These are phyloP conservation scores for Hydrozoanthus gracilis DNA, from an alignment of 92 coral and sea anemone genomes.

Conservation along the genomic window DNA sequence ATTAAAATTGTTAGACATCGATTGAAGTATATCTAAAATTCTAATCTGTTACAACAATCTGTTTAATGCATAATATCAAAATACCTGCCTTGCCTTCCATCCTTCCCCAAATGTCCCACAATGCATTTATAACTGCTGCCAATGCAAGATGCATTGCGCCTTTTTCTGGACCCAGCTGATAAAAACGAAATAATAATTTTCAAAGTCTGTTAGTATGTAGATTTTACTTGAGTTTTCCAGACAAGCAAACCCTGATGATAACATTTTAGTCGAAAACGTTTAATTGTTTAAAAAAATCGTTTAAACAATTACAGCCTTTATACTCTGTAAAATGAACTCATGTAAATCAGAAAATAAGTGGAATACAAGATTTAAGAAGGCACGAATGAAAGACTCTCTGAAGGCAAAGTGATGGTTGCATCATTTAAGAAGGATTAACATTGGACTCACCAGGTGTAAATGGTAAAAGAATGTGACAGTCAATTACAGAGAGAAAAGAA, in stretches of 20 bases:
- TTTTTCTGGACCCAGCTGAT: constrained; percentile 97
- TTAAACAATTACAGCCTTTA: no score
- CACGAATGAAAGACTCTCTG: background rate
- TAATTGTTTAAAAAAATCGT: no score
- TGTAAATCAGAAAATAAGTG: background rate
- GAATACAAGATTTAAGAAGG: background rate
- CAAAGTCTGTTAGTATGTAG: background rate
- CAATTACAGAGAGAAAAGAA: background rate
- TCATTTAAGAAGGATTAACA: background rate
- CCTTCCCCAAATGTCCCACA: constrained; percentile 98
- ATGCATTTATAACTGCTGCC: constrained; percentile 91
- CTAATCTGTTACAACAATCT: background rate
- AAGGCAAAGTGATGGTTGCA: background rate
- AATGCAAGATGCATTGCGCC: constrained; percentile 92
- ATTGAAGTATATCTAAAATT: background rate
- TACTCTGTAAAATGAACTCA: background rate
- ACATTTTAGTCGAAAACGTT: no score
- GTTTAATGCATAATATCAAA: background rate
- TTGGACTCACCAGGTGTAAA: background rate
- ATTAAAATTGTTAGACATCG: background rate
- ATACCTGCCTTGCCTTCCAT: constrained; percentile 86
- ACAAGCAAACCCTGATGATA: no score
- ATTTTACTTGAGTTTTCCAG: no score
- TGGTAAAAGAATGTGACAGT: background rate
- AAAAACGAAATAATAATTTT: background rate